Base-by-base conservation (phyloP, 1,140 invertebrate species). In the Campoletis sonorensis region DNA sequence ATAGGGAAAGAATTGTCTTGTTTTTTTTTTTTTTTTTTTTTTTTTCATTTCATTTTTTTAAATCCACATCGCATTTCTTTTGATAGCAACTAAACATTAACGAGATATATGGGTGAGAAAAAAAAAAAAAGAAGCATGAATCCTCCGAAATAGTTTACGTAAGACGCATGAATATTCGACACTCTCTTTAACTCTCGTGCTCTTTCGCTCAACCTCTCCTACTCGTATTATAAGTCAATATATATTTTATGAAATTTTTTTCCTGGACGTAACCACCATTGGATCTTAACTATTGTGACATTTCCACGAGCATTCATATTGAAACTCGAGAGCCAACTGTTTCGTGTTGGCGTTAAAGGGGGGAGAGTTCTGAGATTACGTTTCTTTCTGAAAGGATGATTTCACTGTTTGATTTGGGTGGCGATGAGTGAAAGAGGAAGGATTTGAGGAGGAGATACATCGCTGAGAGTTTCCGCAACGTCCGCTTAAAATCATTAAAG, bases 371-470 rank as follows among this genome's bases (percentile, higher is more conserved):
- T 2, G 21, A 58, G 21, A 58, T 23, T 58, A 23, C 21, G 40
- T 58, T 58, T 58, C 21, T n/a, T 18, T 58, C 21, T 58, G 54
- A 58, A 23, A 58, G 21, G 16, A 10, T 58, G 54, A 58, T 58
- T 58, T 58, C 54, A 58, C 54, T 58, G 54, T 58, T 58, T 58
- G 54, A 58, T 58, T 23, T 58, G 54, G 21, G 21, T 8, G 54
- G 21, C 8, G 54, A 58, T 58, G 21, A 58, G 54, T 58, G 16
- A 7, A 23, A 58, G 21, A n/a, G 54, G 54, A 58, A 58, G 54
- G 21, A 58, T n/a, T 23, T 4, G 54, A 58, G 13, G 18, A 23
- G 54, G 4, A 13, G 54, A 23, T 18, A 58, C 18, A 23, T 4
- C 8, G 54, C 40, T 45, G 40, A 11, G 54, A n/a, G 54, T n/a